Conservation (phyloP, 2,888 invertebrate species). For the Nomada lathburiana region DNA sequence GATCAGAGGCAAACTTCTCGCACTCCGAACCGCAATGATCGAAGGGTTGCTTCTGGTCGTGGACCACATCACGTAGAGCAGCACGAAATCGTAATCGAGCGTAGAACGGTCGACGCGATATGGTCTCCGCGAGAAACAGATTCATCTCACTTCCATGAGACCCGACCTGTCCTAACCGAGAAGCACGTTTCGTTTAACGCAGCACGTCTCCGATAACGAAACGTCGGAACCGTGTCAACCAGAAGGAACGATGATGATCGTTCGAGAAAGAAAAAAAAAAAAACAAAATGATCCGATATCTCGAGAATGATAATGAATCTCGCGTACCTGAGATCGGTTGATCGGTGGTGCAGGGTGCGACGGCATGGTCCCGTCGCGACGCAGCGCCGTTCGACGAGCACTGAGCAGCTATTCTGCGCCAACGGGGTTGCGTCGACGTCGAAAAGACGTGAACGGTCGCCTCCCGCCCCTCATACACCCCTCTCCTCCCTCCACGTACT, state of each 20-base stretch:
- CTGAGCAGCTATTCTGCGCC: constrained; percentile 81
- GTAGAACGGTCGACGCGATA: background rate
- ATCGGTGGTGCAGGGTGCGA: constrained; percentile 81
- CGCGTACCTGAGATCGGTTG: constrained; percentile 82
- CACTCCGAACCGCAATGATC: background rate
- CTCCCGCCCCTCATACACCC: constrained; percentile 40
- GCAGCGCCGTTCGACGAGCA: constrained; percentile 83
- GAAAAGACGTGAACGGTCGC: constrained; percentile 77
- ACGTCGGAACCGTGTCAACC: background rate
- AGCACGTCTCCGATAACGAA: no score
- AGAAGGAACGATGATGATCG: background rate
- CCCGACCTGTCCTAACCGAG: constrained; percentile 14
- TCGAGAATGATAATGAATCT: constrained; percentile 55
- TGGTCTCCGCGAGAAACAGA: constrained; percentile 18
- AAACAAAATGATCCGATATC: background rate
- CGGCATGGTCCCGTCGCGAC: constrained; percentile 83
- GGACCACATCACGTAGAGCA: background rate
- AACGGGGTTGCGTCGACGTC: constrained; percentile 82
- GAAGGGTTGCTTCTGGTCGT: background rate
- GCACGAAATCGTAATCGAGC: constrained; percentile 4
- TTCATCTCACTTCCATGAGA: constrained; percentile 17
- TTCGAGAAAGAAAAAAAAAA: background rate
- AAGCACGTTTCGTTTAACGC: constrained; percentile 13
- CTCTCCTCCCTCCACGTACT: constrained; percentile 41
- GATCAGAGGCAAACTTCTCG: background rate